Percentiles rank a stretch among this genome's conserved stretches.
Conservation (phyloP, 2,888 invertebrate species). For the Fragum whitleyi region DNA sequence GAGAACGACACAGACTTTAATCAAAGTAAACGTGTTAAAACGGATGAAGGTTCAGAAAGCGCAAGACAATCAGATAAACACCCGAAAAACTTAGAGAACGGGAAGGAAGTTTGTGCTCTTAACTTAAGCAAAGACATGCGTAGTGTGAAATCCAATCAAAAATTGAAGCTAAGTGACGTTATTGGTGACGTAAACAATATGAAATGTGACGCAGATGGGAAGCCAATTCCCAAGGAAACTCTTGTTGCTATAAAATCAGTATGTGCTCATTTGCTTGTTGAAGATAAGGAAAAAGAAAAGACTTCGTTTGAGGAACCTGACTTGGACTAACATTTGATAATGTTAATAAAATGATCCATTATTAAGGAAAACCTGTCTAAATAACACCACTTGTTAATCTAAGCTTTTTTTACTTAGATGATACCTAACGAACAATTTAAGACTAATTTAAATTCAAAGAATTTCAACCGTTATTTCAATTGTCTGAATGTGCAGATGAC, state of each 20-base stretch:
- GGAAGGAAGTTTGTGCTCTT: not conserved
- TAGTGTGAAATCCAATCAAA: constrained; percentile 19
- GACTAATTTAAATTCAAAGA: no score
- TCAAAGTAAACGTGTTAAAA: not conserved
- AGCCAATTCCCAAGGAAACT: constrained; percentile 18
- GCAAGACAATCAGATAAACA: not conserved
- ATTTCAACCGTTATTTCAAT: no score
- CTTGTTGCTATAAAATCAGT: constrained; percentile 34
- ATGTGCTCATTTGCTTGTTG: constrained; percentile 30
- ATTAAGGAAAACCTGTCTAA: no score
- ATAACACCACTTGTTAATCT: no score
- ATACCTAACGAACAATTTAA: no score
- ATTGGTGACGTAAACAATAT: not conserved
- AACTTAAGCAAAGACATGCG: not conserved
- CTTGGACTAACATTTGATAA: constrained; percentile 19
- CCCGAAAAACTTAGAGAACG: not conserved
- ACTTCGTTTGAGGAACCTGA: not conserved
- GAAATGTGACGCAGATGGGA: not conserved
- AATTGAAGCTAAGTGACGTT: not conserved
- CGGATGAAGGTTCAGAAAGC: not conserved
- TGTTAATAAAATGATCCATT: no score
- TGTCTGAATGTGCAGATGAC: no score
- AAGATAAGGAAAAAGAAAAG: constrained; percentile 8
- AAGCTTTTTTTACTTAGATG: no score
- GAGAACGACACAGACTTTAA: not conserved